Evolutionary conservation across 2,888 invertebrate genomes (phyloP), one percentile per base, ranked within the genome.

Genomic region (Aphidius colemani): DNA sequence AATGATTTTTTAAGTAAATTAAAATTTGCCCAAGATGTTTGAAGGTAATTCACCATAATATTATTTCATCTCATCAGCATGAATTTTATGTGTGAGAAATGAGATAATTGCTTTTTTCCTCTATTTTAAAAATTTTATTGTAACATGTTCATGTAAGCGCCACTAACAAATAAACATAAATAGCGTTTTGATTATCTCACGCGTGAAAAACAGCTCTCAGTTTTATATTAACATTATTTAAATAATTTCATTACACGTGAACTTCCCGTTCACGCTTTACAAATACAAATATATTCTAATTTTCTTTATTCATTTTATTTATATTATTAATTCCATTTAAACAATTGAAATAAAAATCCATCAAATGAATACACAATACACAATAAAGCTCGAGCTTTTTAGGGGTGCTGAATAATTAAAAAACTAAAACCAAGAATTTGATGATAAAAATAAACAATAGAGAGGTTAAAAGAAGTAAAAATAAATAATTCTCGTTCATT

Each of bases 401-500:
- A 30, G 30, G 30, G 30, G 30, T 30, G 30, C 30, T 30, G 30
- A 30, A 30, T 30, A 30, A 30, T 30, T 30, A 30, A 30, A 30
- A 2, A 30, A 30, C 3, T 0, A 30, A 30, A 30, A 30, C 30
- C 30, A 30, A 30, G 5, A 30, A 30, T 0, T 30, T 30, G 30
- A 30, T 30, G 30, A 30, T 5, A 3, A 30, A 30, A 30, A 30
- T 30, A 30, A 30, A 30, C 30, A 30, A 41, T 39, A 30, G 43
- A 45, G 44, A 30, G 53, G 13, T 39, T 10, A 39, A n/a, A 39
- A 11, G 18, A 13, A 45, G 30, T 43, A 60, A 46, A 60, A 11
- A 30, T 46, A 46, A 57, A 57, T 61, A 44, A 53, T 66, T 55
- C 61, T 56, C 59, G 63, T 71, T 71, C 70, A 70, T 70, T 71